These are phyloP conservation scores for Volucella inflata DNA, from an alignment of 2,888 invertebrate species.

Conservation along the genomic window DNA sequence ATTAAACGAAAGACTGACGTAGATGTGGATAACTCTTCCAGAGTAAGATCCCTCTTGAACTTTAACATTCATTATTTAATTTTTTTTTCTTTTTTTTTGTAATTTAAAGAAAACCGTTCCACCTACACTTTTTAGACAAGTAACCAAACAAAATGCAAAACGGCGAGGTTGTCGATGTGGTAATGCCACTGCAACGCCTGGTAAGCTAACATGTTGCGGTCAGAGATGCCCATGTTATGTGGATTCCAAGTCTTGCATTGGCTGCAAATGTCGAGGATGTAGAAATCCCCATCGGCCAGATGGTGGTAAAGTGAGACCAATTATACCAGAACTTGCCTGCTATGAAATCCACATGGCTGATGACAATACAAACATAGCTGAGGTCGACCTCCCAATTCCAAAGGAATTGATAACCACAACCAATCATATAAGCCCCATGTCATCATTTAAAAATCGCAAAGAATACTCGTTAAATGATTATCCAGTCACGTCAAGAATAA, in stretches of 20 bases:
- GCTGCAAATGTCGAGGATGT: conserved; percentile 96
- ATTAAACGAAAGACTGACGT: conserved; percentile 90
- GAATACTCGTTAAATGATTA: conserved; percentile 56
- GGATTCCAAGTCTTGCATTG: conserved; percentile 93
- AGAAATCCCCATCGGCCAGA: conserved; percentile 94
- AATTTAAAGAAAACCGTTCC: conserved; percentile 69
- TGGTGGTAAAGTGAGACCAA: conserved; percentile 89
- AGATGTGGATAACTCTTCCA: conserved; percentile 84
- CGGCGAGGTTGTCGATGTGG: conserved; percentile 95
- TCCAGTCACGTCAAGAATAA: conserved; percentile 62
- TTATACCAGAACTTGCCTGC: conserved; percentile 88
- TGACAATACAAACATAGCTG: conserved; percentile 77
- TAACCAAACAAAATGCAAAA: conserved; percentile 82
- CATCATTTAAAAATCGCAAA: conserved; percentile 56
- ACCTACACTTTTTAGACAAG: conserved; percentile 69
- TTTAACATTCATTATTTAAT: neutral
- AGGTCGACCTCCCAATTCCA: conserved; percentile 76
- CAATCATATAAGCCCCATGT: conserved; percentile 24
- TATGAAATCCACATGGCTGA: conserved; percentile 85
- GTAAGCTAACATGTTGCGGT: conserved; percentile 96
- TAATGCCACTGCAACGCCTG: conserved; percentile 94
- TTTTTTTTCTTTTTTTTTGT: conserved; percentile 18
- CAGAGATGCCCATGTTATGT: conserved; percentile 97
- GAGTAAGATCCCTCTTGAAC: conserved; percentile 77
- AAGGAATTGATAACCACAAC: conserved; percentile 53